Evolutionary conservation across 1,140 invertebrate genomes (phyloP), one percentile per base, ranked within the genome.

Genomic region (Zaprionus taronus): DNA sequence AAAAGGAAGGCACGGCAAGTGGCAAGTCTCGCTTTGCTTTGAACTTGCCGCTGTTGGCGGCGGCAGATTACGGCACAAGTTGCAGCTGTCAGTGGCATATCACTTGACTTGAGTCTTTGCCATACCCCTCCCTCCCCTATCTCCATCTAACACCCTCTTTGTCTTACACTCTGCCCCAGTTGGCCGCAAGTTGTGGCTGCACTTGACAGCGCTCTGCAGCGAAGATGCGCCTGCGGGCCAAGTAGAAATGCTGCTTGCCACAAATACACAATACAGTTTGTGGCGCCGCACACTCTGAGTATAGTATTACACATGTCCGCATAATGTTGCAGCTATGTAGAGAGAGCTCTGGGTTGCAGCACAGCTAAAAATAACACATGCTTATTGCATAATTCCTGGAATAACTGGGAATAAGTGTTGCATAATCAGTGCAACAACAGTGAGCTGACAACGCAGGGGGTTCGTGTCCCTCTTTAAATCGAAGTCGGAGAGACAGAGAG

Each of bases 381-480:
- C 12, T 34, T 28, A 53, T 61, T 41, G 41, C 67, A 64, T 64
- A 71, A 56, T 47, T 41, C 26, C 17, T 47, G n/a, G 41, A 47
- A 17, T 47, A 47, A 34, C 69, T 49, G 65, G 47, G 75, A 82
- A 82, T 83, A 83, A 72, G 49, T 68, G 63, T 72, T 57, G 47
- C 80, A 82, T 82, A 83, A 83, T 66, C 69, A 75, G 38, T 38
- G 41, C 53, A 79, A 53, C 63, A 24, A 17, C 41, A 17, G n/a
- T n/a, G 31, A 63, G 70, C n/a, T 28, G 57, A 58, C 26, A 57
- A 38, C 36, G 4, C 4, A 38, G 36, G 14, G 14, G 36, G 36
- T 38, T 15, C 14, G 58, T 11, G 26, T 7, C n/a, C 41, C 41
- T 11, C 31, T 34, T 34, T 34, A n/a, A n/a, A n/a, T n/a, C n/a